Percentiles rank a stretch among this genome's conserved stretches.
phyloP scores from a whole-genome alignment of 1,140 invertebrate species.

The Wasmannia auropunctata region DNA sequence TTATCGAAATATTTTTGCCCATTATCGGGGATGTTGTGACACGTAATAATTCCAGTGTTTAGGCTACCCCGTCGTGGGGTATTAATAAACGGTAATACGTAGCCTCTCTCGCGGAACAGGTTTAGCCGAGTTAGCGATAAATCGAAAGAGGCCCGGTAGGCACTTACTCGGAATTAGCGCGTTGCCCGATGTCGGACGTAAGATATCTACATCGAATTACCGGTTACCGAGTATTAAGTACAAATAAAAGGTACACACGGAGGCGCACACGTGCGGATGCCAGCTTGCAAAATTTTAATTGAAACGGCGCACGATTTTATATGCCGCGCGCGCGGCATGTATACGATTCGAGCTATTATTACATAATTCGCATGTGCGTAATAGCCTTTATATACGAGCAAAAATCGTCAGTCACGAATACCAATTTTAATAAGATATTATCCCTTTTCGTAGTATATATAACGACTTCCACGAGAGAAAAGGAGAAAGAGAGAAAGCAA shows the following conservation, averaged over 20 bases:
- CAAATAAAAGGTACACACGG: constrained; percentile 21
- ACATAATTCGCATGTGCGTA: constrained; percentile 23
- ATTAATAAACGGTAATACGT: constrained; percentile 44
- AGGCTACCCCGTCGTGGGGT: neutral
- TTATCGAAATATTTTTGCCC: constrained; percentile 53
- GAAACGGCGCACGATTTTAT: neutral
- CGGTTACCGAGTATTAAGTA: constrained; percentile 14
- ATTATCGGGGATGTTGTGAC: constrained; percentile 46
- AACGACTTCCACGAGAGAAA: neutral
- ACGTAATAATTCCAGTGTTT: constrained; percentile 57
- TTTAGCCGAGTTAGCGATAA: constrained; percentile 26
- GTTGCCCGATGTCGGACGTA: constrained; percentile 2
- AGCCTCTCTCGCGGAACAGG: constrained; percentile 31
- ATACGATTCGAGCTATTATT: constrained; percentile 25
- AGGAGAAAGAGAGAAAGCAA: neutral
- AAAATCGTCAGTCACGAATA: constrained; percentile 15
- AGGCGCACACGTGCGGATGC: neutral
- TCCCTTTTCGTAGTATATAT: neutral
- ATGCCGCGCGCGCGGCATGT: neutral
- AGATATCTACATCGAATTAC: constrained; percentile 33
- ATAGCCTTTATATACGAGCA: neutral
- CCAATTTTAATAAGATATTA: constrained; percentile 37
- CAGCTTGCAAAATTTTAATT: constrained; percentile 25
- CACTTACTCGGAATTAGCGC: constrained; percentile 24
- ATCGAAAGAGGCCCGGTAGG: neutral